phyloP scores from a whole-genome alignment of 2,797 vertebrate species.

The Paramormyrops hopkinsi region DNA sequence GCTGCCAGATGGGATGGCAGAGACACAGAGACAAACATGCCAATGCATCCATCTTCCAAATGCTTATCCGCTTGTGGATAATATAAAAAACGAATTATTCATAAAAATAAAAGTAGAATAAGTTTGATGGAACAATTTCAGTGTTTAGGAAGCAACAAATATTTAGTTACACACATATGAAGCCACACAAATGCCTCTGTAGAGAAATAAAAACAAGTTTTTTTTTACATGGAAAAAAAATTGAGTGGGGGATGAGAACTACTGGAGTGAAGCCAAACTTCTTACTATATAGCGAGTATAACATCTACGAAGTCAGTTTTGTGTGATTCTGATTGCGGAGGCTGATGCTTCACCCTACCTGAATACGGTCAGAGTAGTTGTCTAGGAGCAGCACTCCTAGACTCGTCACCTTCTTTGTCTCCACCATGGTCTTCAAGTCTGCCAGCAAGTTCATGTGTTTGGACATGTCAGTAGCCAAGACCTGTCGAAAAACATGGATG shows the following conservation, averaged over 20 bases:
- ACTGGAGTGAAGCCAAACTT: not conserved
- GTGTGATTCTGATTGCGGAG: not conserved
- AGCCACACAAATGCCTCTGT: not conserved
- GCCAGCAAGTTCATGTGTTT: conserved; percentile 92
- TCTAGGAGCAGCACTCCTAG: conserved; percentile 82
- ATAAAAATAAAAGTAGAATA: not conserved
- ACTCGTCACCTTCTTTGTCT: conserved; percentile 91
- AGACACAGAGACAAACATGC: not conserved
- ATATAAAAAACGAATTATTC: not conserved
- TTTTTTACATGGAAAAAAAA: not conserved
- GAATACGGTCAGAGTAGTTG: conserved; percentile 87
- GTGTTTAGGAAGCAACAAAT: not conserved
- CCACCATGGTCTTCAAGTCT: conserved; percentile 92
- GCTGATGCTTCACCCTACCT: conserved; percentile 55
- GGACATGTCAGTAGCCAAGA: conserved; percentile 90
- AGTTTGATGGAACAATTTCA: not conserved
- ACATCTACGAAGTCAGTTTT: not conserved
- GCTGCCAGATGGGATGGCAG: not conserved
- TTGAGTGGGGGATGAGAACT: not conserved
- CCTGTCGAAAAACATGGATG: conserved; percentile 51
- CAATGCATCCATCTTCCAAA: not conserved
- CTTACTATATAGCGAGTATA: not conserved
- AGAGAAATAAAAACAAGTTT: not conserved
- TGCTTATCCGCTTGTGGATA: not conserved
- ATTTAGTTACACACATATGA: not conserved